These are phyloP conservation scores for Myotis brandtii DNA, from an alignment of 2,113 vertebrate species.

Conservation along the genomic window DNA sequence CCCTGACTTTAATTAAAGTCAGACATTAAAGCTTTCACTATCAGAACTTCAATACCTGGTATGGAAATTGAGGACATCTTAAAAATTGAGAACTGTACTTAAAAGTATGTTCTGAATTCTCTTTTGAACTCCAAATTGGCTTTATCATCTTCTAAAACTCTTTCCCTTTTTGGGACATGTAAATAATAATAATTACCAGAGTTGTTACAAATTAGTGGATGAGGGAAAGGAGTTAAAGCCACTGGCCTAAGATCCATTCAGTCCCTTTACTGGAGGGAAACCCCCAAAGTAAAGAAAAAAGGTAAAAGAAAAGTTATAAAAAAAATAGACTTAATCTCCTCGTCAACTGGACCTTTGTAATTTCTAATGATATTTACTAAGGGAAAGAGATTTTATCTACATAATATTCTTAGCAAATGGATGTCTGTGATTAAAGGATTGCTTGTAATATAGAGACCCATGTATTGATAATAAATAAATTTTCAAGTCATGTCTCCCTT, in stretches of 20 bases:
- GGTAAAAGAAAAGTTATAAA: not conserved
- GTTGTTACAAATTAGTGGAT: not conserved
- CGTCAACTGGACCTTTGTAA: not conserved
- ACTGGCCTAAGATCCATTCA: not conserved
- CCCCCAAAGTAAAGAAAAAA: not conserved
- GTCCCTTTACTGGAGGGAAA: not conserved
- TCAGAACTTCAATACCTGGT: not conserved
- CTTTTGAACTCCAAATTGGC: not conserved
- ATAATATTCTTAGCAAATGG: not conserved
- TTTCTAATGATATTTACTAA: not conserved
- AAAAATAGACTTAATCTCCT: not conserved
- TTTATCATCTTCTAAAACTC: not conserved
- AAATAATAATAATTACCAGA: not conserved
- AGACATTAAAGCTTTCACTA: not conserved
- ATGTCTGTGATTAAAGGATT: not conserved
- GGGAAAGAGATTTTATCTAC: not conserved
- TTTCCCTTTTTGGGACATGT: not conserved
- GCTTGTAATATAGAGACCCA: not conserved
- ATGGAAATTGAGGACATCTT: not conserved
- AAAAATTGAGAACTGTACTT: not conserved
- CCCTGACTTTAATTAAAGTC: not conserved
- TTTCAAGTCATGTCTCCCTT: not conserved
- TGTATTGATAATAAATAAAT: not conserved
- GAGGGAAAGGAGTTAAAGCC: not conserved
- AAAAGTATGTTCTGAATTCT: not conserved